Evolutionary conservation across 2,113 vertebrate species (phyloP).

Genomic region (Xyrauchen texanus): DNA sequence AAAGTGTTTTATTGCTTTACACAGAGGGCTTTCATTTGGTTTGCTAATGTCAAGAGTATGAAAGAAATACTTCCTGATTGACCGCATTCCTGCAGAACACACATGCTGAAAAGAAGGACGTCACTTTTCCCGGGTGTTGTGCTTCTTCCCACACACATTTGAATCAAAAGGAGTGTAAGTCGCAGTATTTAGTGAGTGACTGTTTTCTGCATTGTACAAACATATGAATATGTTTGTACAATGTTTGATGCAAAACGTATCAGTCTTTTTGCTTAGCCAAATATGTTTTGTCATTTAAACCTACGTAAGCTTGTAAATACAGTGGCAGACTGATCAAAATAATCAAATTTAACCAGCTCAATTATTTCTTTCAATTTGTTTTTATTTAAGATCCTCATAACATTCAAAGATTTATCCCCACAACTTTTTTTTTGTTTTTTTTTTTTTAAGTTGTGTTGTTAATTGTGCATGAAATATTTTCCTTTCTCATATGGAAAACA

Average conservation of each 20-base stretch:
- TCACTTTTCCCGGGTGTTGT: slow-evolving; percentile 5
- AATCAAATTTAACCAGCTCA: neutral
- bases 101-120: slow-evolving; percentile 52
- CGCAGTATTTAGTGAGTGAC: neutral
- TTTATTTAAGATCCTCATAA: too few relatives aligned
- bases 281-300: too few relatives aligned
- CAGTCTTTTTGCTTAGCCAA: neutral
- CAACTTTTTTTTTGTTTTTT: too few relatives aligned
- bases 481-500: neutral
- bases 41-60: neutral
- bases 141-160: slow-evolving; percentile 25
- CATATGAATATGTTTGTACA: slow-evolving; percentile 4
- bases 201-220: neutral
- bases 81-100: slow-evolving; percentile 67
- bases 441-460: too few relatives aligned
- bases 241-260: neutral
- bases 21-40: neutral
- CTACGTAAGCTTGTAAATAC: neutral
- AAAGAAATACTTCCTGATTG: slow-evolving; percentile 65
- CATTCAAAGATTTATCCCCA: too few relatives aligned
- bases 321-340: neutral
- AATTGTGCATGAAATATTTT: too few relatives aligned
- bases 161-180: neutral
- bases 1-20: too few relatives aligned
- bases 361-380: neutral